Base-by-base conservation (phyloP, 2,888 invertebrate genomes). In the Nyleta sp. region DNA sequence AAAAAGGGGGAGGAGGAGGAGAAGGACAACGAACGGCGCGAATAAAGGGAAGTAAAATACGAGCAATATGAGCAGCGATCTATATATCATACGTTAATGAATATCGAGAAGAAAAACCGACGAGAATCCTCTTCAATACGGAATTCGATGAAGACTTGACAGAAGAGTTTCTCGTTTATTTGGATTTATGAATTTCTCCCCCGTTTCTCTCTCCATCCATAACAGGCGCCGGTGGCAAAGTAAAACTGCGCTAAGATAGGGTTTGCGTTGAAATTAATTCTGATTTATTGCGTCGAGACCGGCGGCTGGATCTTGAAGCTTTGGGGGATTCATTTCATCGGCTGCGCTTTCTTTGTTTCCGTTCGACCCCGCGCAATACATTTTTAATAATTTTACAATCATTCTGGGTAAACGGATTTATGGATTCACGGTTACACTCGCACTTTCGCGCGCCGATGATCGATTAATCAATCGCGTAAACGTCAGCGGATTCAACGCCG, bases 141-240 rank as follows among this genome's bases (percentile, higher is more conserved):
- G 50, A 64, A 80, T 75, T 78, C 80, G 78, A 80, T 80, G 64
- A 75, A 75, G 72, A 75, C 67, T 78, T 72, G 78, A 78, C 78
- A 78, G 75, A 75, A 65, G 75, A 75, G 72, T 68, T 78, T 78
- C 65, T 64, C 82, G 83, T 85, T 85, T 86, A 87, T 87, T 85
- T 86, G 85, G 86, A 87, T 87, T 87, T 87, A 87, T 86, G 87
- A 87, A 87, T 85, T 84, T 81, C 74, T 72, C 72, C 53, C 59
- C 67, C 42, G 50, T 42, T 55, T 81, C 75, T 71, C 78, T 74
- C 77, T 57, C 77, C 48, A 73, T 73, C 71, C 55, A 46, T 65
- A 73, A 81, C 82, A 55, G 67, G 28, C 33, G 13, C 48, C 31
- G 55, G 31, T 62, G 83, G 67, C 74, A 68, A 75, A 83, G 84